These are phyloP conservation scores for Boulengeromyrus knoepffleri DNA, from an alignment of 2,113 vertebrate genomes.

Conservation along the genomic window DNA sequence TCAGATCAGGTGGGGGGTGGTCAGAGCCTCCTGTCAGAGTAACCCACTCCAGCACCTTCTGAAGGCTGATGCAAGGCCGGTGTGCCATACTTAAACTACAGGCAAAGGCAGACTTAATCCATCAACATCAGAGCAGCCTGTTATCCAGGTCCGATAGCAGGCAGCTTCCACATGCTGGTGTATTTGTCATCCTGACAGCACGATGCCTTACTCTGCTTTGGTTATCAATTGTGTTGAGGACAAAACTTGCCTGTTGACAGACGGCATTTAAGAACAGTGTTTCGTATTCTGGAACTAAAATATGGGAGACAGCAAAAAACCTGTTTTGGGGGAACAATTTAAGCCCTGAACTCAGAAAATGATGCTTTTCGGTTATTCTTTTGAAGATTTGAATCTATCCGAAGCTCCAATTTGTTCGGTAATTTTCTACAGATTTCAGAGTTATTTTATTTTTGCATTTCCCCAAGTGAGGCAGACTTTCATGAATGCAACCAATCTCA, in stretches of 20 bases:
- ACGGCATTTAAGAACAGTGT: background rate
- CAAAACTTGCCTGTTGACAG: background rate
- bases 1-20: background rate
- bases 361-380: background rate
- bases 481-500: background rate
- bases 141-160: background rate
- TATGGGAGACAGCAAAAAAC: background rate
- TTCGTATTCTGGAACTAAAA: background rate
- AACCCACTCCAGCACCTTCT: background rate
- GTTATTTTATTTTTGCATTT: background rate
- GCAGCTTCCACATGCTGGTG: background rate
- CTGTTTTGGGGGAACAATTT: background rate
- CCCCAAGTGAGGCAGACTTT: background rate
- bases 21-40: background rate
- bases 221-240: background rate
- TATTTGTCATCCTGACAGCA: constrained; percentile 7
- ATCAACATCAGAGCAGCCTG: background rate
- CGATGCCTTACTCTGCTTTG: background rate
- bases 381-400: background rate
- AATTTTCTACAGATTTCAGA: background rate
- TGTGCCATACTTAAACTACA: background rate
- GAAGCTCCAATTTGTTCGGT: background rate
- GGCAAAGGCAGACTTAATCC: constrained; percentile 4
- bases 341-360: background rate
- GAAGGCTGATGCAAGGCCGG: background rate